Evolutionary conservation across 2,113 vertebrate species (phyloP), one percentile per base, ranked within the genome.

Genomic region (Coptodon rendalli): DNA sequence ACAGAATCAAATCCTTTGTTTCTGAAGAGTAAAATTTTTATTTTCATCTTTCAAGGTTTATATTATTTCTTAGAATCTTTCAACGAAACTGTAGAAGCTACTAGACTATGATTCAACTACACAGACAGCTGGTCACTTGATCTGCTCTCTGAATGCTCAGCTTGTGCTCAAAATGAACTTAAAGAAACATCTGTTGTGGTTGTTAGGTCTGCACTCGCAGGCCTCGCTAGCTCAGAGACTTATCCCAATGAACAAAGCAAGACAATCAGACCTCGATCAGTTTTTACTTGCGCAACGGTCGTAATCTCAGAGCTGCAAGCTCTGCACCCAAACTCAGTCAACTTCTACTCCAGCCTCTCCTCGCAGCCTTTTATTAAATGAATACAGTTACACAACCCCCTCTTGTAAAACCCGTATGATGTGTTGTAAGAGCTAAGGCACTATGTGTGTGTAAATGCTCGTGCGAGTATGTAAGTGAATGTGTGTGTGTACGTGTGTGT

Each of bases 11-110:
- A 59, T 59, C 24, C 1, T 59, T 59, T 59, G 54, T 59, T 59
- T 57, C 56, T 57, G 2, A 1, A 57, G 13, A 59, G 56, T 29
- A 59, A 29, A 29, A 7, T 59, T 59, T 57, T 57, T 57, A 5
- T 16, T 1, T 59, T 0, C 7, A 54, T 1, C 13, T 1, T 59
- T 59, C 4, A 59, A 29, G 56, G 24, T 59, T 57, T 57, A 57
- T 1, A 27, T 57, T 59, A 29, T 29, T 57, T 57, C 54, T 27
- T 57, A 57, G 54, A 57, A 57, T 57, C 56, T 29, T 29, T 59
- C 56, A 8, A 29, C 16, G 56, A 59, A 59, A 29, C 24, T 29
- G 13, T 29, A 29, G 56, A 59, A 59, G 24, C 0, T 29, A 59
- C 24, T 29, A 59, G 56, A 59, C 24, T 29, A 29, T 29, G 13